Conservation (phyloP, 1,140 invertebrate genomes). For the Pararge aegeria region DNA sequence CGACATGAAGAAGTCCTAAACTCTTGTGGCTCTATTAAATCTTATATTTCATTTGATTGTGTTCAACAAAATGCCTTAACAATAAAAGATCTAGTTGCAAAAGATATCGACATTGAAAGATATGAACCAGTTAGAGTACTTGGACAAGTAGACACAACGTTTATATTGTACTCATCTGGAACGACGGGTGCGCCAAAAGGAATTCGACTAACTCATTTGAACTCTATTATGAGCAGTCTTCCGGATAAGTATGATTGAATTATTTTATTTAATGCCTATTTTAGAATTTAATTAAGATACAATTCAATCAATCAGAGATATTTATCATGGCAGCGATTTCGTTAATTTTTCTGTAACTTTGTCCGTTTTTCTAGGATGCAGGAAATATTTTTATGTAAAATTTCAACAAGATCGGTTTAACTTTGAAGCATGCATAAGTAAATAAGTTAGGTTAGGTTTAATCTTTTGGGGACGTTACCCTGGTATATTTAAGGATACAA, state of each 20-base stretch:
- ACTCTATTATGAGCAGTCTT: slow-evolving; percentile 71
- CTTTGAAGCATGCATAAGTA: no score
- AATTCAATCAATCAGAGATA: no score
- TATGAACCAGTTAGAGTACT: slow-evolving; percentile 48
- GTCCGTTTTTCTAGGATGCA: no score
- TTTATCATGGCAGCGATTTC: no score
- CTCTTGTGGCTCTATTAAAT: slow-evolving; percentile 44
- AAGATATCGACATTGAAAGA: slow-evolving; percentile 39
- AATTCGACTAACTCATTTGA: slow-evolving; percentile 86
- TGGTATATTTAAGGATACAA: no score
- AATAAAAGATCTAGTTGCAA: slow-evolving; percentile 35
- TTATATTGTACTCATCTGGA: slow-evolving; percentile 81
- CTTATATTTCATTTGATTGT: slow-evolving; percentile 44
- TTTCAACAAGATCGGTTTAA: no score
- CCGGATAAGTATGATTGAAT: slow-evolving; percentile 46
- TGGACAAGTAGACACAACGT: slow-evolving; percentile 54
- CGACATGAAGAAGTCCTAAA: slow-evolving; percentile 44
- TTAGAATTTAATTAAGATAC: no score
- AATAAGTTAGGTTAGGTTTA: no score
- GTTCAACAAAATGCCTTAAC: slow-evolving; percentile 23
- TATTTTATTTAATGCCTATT: neutral
- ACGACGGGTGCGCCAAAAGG: slow-evolving; percentile 90
- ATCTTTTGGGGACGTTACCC: no score
- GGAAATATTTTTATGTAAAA: no score
- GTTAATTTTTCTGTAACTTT: no score